Conservation (phyloP, 2,113 vertebrate genomes). For the Caranx melampygus region DNA sequence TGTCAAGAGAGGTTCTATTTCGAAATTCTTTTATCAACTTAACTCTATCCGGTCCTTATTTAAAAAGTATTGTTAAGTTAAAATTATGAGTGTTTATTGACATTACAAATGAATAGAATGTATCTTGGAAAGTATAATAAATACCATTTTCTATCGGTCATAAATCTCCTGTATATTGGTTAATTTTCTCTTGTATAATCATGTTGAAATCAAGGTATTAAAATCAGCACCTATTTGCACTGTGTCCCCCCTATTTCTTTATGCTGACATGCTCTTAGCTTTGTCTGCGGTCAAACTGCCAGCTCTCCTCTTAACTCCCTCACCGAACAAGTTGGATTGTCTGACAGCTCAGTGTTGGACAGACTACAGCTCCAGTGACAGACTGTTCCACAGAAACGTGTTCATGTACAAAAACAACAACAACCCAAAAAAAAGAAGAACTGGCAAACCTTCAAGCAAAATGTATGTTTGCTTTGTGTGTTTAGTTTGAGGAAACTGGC, state of each 20-base stretch:
- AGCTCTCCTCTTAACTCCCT: no score
- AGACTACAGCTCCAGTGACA: conserved; percentile 31
- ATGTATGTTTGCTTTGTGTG: conserved; percentile 40
- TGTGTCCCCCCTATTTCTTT: conserved; percentile 72
- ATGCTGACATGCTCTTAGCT: conserved; percentile 7
- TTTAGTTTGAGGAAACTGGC: conserved; percentile 28
- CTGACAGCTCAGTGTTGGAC: conserved; percentile 28
- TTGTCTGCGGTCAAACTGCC: background rate
- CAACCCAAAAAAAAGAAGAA: conserved; percentile 6
- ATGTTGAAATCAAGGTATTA: conserved; percentile 83
- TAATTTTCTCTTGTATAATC: conserved; percentile 83
- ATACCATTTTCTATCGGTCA: conserved; percentile 85
- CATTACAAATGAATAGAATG: conserved; percentile 85
- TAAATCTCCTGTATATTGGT: conserved; percentile 83
- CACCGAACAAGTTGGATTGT: conserved; percentile 14
- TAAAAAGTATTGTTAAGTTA: conserved; percentile 85
- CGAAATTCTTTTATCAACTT: conserved; percentile 70
- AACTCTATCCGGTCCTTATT: conserved; percentile 83
- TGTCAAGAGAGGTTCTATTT: conserved; percentile 74
- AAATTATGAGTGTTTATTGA: conserved; percentile 84
- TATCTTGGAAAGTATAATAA: conserved; percentile 87
- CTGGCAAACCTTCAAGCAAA: conserved; percentile 27
- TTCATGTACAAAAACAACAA: conserved; percentile 35
- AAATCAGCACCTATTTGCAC: conserved; percentile 78
- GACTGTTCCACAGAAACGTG: conserved; percentile 12